Evolutionary conservation across 2,113 vertebrate species (phyloP).

Genomic region (Pogona vitticeps): DNA sequence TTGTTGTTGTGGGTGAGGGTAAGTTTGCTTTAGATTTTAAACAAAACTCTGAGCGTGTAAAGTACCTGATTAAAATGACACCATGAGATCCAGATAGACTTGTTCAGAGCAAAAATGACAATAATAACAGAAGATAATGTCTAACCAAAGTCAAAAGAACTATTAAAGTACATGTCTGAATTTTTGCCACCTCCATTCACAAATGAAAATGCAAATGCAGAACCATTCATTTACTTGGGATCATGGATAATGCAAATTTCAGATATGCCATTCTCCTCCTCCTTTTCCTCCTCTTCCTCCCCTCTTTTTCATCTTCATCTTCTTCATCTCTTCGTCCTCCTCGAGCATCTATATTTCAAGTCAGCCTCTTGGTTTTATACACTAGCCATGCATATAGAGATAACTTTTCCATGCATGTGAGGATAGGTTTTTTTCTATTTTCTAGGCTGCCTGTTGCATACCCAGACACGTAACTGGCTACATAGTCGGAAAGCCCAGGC

Average conservation of each 20-base stretch:
- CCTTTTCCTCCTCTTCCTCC: background rate
- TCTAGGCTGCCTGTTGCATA: no score
- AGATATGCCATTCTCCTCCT: background rate
- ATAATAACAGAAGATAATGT: background rate
- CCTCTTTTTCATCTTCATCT: no score
- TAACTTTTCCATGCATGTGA: no score
- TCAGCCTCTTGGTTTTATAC: background rate
- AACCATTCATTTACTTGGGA: background rate
- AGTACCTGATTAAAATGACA: background rate
- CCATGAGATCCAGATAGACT: no score
- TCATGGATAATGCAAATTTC: background rate
- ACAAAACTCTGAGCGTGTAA: background rate
- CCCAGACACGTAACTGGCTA: no score
- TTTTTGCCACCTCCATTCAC: background rate
- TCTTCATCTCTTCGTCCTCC: background rate
- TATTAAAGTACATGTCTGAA: background rate
- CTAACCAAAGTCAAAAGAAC: background rate
- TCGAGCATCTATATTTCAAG: background rate
- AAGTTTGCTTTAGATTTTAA: background rate
- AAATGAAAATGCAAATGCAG: background rate
- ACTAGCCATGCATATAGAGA: no score
- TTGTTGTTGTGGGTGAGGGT: background rate
- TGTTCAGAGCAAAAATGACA: background rate
- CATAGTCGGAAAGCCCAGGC: no score
- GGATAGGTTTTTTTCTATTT: no score